Conservation (phyloP, 1,140 invertebrate genomes). For the Drosophila suzukii region DNA sequence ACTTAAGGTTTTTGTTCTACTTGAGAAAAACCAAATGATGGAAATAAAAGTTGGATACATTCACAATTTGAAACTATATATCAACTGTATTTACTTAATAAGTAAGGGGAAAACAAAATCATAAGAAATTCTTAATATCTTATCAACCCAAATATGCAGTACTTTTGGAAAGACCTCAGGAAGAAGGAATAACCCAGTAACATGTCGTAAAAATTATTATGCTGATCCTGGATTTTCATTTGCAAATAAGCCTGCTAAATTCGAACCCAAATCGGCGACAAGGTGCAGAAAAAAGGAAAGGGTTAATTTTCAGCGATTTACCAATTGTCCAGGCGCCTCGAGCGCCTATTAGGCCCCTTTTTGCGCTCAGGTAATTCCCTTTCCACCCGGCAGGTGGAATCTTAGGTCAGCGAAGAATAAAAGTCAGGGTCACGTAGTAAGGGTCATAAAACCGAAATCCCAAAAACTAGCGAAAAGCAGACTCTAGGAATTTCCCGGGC, state of each 20-base stretch:
- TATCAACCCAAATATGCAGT: not conserved
- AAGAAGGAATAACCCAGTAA: not conserved
- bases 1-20: not conserved
- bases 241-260: slow-evolving; percentile 2
- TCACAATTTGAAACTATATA: not conserved
- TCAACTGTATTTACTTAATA: not conserved
- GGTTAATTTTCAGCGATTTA: slow-evolving; percentile 16
- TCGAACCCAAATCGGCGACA: not conserved
- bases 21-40: not conserved
- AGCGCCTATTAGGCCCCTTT: slow-evolving; percentile 18
- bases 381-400: slow-evolving; percentile 43
- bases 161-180: not conserved
- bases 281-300: not conserved
- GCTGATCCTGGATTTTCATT: slow-evolving; percentile 5
- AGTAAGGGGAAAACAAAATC: too few relatives aligned
- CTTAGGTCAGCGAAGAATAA: slow-evolving; percentile 1
- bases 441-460: slow-evolving; percentile 10
- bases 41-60: too few relatives aligned
- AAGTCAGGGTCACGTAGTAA: slow-evolving; percentile 58
- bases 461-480: slow-evolving; percentile 11
- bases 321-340: slow-evolving; percentile 23
- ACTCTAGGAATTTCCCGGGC: slow-evolving; percentile 67
- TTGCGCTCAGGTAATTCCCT: slow-evolving; percentile 18
- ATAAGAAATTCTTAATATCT: too few relatives aligned
- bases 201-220: slow-evolving; percentile 28